phyloP scores from a whole-genome alignment of 2,797 vertebrate genomes.

The Poeciliopsis gracilis region DNA sequence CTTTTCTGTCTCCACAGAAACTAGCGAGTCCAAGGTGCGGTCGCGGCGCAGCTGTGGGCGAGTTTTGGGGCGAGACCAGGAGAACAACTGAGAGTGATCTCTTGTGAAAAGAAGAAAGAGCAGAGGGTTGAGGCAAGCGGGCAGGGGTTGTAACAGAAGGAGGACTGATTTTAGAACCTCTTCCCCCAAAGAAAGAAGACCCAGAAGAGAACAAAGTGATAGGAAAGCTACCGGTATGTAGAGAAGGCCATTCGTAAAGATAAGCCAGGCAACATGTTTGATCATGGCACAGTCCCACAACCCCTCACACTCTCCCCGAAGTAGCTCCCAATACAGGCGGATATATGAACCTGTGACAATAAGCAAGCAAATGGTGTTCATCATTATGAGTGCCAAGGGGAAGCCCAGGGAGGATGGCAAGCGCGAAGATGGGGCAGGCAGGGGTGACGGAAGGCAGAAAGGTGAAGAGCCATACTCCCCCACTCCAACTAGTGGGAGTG shows the following conservation, averaged over 20 bases:
- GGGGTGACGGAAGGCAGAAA: slow-evolving; percentile 89
- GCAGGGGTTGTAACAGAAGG: slow-evolving; percentile 90
- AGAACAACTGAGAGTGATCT: slow-evolving; percentile 86
- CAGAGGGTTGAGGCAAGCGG: slow-evolving; percentile 92
- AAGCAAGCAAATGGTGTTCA: slow-evolving; percentile 93
- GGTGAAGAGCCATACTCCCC: slow-evolving; percentile 92
- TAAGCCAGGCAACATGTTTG: slow-evolving; percentile 94
- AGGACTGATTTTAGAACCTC: slow-evolving; percentile 92
- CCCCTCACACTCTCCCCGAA: slow-evolving; percentile 87
- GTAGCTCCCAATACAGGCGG: slow-evolving; percentile 91
- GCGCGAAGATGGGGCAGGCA: slow-evolving; percentile 84
- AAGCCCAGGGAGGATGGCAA: slow-evolving; percentile 85
- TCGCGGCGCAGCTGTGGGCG: slow-evolving; percentile 71
- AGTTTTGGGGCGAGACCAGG: slow-evolving; percentile 77
- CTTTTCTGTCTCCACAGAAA: slow-evolving; percentile 87
- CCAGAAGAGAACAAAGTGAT: slow-evolving; percentile 90
- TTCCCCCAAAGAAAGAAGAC: slow-evolving; percentile 89
- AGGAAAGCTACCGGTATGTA: slow-evolving; percentile 95
- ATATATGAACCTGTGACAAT: slow-evolving; percentile 91
- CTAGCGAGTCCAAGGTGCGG: slow-evolving; percentile 74
- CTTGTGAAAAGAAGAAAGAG: slow-evolving; percentile 93
- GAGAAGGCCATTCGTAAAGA: slow-evolving; percentile 93
- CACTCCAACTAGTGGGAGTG: slow-evolving; percentile 86
- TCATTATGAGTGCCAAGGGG: slow-evolving; percentile 89
- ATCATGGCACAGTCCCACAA: slow-evolving; percentile 94